Evolutionary conservation across 2,797 vertebrate genomes (phyloP).

Genomic region (Paedocypris micromegethes): DNA sequence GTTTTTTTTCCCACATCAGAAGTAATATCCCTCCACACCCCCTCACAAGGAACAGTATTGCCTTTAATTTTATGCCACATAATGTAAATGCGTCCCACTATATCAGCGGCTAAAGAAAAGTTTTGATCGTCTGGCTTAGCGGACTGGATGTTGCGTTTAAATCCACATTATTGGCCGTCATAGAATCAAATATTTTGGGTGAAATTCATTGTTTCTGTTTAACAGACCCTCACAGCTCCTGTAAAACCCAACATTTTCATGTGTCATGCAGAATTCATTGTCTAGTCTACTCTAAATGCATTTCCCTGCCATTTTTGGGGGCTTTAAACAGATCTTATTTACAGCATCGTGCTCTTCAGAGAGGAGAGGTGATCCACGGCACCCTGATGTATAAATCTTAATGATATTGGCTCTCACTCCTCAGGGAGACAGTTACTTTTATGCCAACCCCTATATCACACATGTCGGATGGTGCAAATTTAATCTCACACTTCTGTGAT

Average conservation of each 20-base stretch:
- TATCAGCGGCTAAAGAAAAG: too few relatives aligned
- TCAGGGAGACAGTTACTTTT: conserved; percentile 52
- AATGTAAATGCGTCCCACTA: too few relatives aligned
- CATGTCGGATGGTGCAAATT: conserved; percentile 57
- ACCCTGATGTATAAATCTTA: conserved; percentile 60
- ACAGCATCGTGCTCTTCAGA: conserved; percentile 17
- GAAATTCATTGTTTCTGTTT: conserved; percentile 12
- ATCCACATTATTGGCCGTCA: neutral
- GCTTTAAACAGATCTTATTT: conserved; percentile 29
- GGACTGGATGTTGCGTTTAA: neutral
- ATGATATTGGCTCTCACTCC: conserved; percentile 59
- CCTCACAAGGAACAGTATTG: too few relatives aligned
- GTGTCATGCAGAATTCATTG: conserved; percentile 16
- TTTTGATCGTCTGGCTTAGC: too few relatives aligned
- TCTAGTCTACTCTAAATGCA: conserved; percentile 3
- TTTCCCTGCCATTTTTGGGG: neutral
- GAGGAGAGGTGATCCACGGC: conserved; percentile 51
- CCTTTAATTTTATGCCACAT: too few relatives aligned
- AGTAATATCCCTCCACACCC: neutral
- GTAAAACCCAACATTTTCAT: conserved; percentile 3
- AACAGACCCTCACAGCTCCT: conserved; percentile 12
- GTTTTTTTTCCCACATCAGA: neutral
- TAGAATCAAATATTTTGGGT: neutral
- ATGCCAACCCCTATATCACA: conserved; percentile 59
- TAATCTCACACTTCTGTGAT: conserved; percentile 55